These are phyloP conservation scores for Isoperla grammatica DNA, from an alignment of 2,888 invertebrate genomes.

Conservation along the genomic window DNA sequence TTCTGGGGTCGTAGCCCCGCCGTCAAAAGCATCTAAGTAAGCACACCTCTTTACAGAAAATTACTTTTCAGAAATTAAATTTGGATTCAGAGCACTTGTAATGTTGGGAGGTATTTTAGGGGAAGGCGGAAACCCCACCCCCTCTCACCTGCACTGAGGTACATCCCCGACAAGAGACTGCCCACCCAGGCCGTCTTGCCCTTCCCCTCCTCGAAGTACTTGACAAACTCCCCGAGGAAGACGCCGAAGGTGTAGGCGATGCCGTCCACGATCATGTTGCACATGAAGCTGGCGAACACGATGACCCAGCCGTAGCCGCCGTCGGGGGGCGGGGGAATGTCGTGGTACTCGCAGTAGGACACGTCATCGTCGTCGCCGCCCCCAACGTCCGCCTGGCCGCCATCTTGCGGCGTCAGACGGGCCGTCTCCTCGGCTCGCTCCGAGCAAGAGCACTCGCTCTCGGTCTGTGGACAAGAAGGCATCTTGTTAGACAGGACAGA, in stretches of 20 bases:
- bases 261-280: slow-evolving; percentile 97
- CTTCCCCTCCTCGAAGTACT: slow-evolving; percentile 76
- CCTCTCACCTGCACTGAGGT: slow-evolving; percentile 76
- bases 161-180: slow-evolving; percentile 90
- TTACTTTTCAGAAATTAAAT: too few species aligned
- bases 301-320: slow-evolving; percentile 94
- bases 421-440: slow-evolving; percentile 65
- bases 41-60: too few species aligned
- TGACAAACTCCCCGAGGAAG: slow-evolving; percentile 74
- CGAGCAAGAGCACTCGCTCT: slow-evolving; percentile 70
- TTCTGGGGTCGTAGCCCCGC: too few species aligned
- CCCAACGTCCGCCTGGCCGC: slow-evolving; percentile 36
- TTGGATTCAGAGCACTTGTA: too few species aligned
- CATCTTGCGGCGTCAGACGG: slow-evolving; percentile 56
- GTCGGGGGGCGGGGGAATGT: slow-evolving; percentile 81
- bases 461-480: slow-evolving; percentile 55
- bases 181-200: slow-evolving; percentile 92
- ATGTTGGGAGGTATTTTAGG: too few species aligned
- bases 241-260: slow-evolving; percentile 98
- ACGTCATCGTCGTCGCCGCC: slow-evolving; percentile 54
- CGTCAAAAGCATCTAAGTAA: too few species aligned
- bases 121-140: too few species aligned
- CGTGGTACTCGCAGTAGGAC: slow-evolving; percentile 64
- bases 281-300: slow-evolving; percentile 93
- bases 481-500: too few species aligned